Evolutionary conservation across 2,113 vertebrate genomes (phyloP).

Genomic region (Oncorhynchus clarkii): DNA sequence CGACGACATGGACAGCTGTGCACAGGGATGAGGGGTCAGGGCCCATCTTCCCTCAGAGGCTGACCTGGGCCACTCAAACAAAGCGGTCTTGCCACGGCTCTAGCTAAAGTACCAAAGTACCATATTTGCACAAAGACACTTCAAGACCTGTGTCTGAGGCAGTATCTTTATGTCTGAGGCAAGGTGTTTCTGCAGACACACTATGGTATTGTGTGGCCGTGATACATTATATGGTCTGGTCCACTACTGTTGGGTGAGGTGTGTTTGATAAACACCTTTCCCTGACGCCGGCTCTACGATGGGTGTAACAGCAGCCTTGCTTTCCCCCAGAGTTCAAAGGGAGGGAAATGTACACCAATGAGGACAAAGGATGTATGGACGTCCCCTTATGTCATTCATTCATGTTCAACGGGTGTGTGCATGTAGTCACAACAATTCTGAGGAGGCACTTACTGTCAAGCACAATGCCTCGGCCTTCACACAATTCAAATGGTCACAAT

Average conservation of each 20-base stretch:
- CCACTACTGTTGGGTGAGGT: conserved; percentile 23
- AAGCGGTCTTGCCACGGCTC: no score
- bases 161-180: conserved; percentile 37
- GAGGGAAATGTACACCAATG: conserved; percentile 1
- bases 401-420: conserved; percentile 23
- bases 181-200: conserved; percentile 36
- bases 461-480: not conserved
- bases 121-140: no score
- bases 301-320: conserved; percentile 9
- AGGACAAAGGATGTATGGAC: conserved; percentile 16
- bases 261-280: conserved; percentile 54
- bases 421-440: not conserved
- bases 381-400: conserved; percentile 31
- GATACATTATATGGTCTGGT: conserved; percentile 48
- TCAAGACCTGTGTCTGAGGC: conserved; percentile 36
- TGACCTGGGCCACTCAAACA: no score
- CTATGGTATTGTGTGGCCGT: conserved; percentile 33
- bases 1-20: no score
- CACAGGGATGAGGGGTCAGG: no score
- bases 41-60: no score
- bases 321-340: conserved; percentile 4
- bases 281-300: not conserved
- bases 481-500: no score
- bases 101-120: no score
- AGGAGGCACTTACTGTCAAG: not conserved